phyloP scores from a whole-genome alignment of 2,888 invertebrate species.

The Agriopis marginaria region DNA sequence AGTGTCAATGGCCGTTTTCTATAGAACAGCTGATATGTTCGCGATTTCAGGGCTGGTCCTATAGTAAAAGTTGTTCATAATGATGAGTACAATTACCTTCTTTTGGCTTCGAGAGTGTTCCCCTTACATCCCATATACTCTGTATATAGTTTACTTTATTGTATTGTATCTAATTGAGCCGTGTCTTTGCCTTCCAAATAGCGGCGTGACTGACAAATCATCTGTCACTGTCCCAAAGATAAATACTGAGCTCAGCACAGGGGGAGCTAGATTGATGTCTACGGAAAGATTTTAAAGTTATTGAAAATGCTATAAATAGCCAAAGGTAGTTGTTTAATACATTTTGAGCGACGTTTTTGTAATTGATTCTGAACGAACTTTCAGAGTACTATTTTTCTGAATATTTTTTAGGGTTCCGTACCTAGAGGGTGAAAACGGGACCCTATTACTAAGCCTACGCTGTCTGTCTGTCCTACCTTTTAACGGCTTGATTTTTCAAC shows the following conservation, averaged over 20 bases:
- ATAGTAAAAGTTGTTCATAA: too few species aligned
- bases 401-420: too few species aligned
- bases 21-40: too few species aligned
- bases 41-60: too few species aligned
- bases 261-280: constrained; percentile 76
- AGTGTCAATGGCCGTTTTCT: too few species aligned
- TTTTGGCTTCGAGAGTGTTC: too few species aligned
- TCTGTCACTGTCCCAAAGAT: constrained; percentile 62
- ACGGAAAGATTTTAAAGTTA: constrained; percentile 80
- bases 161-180: constrained; percentile 44
- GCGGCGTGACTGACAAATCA: constrained; percentile 55
- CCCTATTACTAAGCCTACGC: too few species aligned
- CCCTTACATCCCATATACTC: too few species aligned
- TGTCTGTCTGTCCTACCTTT: too few species aligned
- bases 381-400: background rate
- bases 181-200: constrained; percentile 42
- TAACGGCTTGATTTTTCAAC: too few species aligned
- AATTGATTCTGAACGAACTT: background rate
- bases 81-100: too few species aligned
- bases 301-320: constrained; percentile 51
- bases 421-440: too few species aligned
- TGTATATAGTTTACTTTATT: constrained; percentile 14
- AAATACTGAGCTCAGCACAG: constrained; percentile 63
- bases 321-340: background rate
- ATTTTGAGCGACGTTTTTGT: background rate